Percentiles rank a stretch among this genome's conserved stretches.
Evolutionary conservation across 2,888 invertebrate genomes (phyloP).

Genomic region (Cyrtodaria siliqua): DNA sequence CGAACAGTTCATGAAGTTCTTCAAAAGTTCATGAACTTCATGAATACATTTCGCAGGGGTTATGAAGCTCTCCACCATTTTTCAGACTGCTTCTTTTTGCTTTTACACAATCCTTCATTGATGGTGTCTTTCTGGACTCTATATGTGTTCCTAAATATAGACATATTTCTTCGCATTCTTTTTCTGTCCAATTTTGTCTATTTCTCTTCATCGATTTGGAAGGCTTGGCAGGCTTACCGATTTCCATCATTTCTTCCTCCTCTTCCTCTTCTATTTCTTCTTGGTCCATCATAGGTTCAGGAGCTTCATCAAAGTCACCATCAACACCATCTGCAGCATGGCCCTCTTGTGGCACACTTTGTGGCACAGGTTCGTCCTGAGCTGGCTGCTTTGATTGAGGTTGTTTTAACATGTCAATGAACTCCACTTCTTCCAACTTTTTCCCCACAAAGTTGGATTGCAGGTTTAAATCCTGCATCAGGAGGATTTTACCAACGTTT

Average conservation of each 20-base stretch:
- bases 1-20: too few species aligned
- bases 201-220: slow-evolving; percentile 6
- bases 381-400: background rate
- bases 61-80: too few species aligned
- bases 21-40: too few species aligned
- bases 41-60: too few species aligned
- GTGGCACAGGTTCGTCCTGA: too few species aligned
- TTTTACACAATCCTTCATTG: too few species aligned
- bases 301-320: background rate
- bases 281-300: background rate
- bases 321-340: background rate
- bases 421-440: slow-evolving; percentile 17
- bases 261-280: slow-evolving; percentile 12
- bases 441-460: slow-evolving; percentile 24
- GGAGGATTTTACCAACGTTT: slow-evolving; percentile 24
- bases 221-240: slow-evolving; percentile 1
- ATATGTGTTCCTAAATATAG: slow-evolving; percentile 17
- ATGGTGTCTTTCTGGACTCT: slow-evolving; percentile 12
- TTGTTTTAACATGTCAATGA: background rate
- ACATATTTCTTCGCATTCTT: slow-evolving; percentile 28
- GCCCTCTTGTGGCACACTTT: slow-evolving; percentile 1
- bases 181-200: slow-evolving; percentile 24
- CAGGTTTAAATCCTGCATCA: slow-evolving; percentile 34
- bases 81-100: too few species aligned
- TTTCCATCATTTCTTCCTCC: slow-evolving; percentile 3